These are phyloP conservation scores for Allacma fusca DNA, from an alignment of 2,888 invertebrate species.

Conservation along the genomic window DNA sequence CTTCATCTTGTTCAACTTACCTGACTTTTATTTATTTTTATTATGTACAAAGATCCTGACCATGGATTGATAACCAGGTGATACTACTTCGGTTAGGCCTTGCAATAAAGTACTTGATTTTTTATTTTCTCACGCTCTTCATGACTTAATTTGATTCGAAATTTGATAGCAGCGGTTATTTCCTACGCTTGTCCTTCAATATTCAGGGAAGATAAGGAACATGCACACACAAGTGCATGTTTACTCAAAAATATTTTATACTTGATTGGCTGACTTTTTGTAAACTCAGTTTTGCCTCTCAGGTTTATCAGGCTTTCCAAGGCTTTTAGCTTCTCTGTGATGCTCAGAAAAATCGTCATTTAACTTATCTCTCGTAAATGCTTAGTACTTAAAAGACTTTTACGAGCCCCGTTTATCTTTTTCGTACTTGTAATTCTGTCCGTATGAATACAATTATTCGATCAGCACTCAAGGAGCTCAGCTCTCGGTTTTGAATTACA, in stretches of 20 bases:
- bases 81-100: background rate
- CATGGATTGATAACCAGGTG: conserved; percentile 26
- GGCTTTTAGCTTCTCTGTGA: too few relatives aligned
- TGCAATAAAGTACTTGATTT: conserved; percentile 4
- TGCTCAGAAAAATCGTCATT: too few relatives aligned
- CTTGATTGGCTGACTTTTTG: background rate
- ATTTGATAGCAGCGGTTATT: conserved; percentile 29
- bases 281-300: background rate
- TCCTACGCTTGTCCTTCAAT: conserved; percentile 26
- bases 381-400: background rate
- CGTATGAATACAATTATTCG: too few relatives aligned
- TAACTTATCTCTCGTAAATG: background rate
- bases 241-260: too few relatives aligned
- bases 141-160: conserved; percentile 42
- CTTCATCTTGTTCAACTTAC: background rate
- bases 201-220: background rate
- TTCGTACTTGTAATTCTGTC: too few relatives aligned
- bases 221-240: too few relatives aligned
- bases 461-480: too few relatives aligned
- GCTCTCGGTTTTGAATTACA: too few relatives aligned
- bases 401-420: too few relatives aligned
- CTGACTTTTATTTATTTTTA: background rate
- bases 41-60: conserved; percentile 10
- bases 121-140: conserved; percentile 40
- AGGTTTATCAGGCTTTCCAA: background rate